Base-by-base conservation (phyloP, 2,797 vertebrate species). In the Tachyglossus aculeatus region DNA sequence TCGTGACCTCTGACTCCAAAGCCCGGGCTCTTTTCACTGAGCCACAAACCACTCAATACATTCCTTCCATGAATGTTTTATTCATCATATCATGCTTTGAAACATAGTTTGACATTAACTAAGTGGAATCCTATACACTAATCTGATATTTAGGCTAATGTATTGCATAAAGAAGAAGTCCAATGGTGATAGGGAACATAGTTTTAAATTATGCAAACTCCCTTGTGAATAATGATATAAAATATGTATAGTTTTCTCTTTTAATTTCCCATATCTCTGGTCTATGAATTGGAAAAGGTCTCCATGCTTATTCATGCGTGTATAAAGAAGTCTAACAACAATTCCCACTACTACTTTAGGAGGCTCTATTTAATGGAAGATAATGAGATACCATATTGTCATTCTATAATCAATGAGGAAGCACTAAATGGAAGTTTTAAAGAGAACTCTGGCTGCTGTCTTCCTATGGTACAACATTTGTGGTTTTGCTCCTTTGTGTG, bases 151-250 rank as follows among this genome's bases (percentile, higher is more conserved):
- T 71, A 60, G 0, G 0, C 2, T 25, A 61, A 64, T 10, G 68
- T 74, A 80, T 77, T 65, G 11, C 15, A 47, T 18, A 34, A n/a
- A 74, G 27, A 68, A 58, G 32, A 74, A 80, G 74, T 63, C 66
- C 34, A 75, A 22, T 47, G 64, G 32, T 39, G 58, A 67, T 55
- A 44, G 21, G 12, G 29, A 71, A 60, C 16, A 33, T 1, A 32
- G 19, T 39, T 60, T 58, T 71, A 45, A 77, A 58, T 73, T 62
- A 48, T 45, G 21, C 2, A 68, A 67, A 34, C 39, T 68, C 8
- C 68, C 10, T 40, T 3, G 27, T 3, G 0, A n/a, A 2, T 22
- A 57, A 27, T 61, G 65, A 45, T 16, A 43, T 22, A 63, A 81
- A 59, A 11, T n/a, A 18, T 14, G 0, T 37, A 44, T 33, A 11